Conservation (phyloP, 2,113 vertebrate species). For the Hippocampus comes region DNA sequence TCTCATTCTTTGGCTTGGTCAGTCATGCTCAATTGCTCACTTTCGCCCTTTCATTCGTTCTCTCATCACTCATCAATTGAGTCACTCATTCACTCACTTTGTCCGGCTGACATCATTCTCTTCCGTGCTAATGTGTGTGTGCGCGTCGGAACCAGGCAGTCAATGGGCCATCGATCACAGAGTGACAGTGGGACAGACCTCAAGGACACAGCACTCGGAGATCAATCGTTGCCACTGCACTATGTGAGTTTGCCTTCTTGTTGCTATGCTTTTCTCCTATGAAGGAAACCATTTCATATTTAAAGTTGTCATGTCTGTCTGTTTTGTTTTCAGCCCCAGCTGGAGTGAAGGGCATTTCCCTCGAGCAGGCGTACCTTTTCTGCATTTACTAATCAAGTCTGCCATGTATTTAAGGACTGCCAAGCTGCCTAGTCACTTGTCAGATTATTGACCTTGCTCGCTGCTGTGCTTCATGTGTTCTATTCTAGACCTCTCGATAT, state of each 20-base stretch:
- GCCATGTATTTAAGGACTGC: too few relatives aligned
- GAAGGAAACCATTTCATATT: slow-evolving; percentile 23
- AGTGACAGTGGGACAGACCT: slow-evolving; percentile 60
- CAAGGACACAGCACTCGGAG: slow-evolving; percentile 61
- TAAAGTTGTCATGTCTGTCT: slow-evolving; percentile 1
- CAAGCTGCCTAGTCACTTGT: too few relatives aligned
- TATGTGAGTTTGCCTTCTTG: slow-evolving; percentile 23
- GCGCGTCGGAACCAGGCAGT: slow-evolving; percentile 30
- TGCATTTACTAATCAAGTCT: too few relatives aligned
- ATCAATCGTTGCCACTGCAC: slow-evolving; percentile 51
- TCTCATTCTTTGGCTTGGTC: too few relatives aligned
- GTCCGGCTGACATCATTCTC: neutral
- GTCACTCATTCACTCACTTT: neutral
- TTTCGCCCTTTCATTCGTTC: neutral
- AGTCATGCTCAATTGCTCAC: neutral
- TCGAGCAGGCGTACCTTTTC: too few relatives aligned
- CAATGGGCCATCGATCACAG: slow-evolving; percentile 64
- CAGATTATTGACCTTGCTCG: too few relatives aligned
- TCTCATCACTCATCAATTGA: neutral
- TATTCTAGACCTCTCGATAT: too few relatives aligned
- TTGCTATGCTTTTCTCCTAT: slow-evolving; percentile 24
- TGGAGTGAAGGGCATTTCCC: too few relatives aligned
- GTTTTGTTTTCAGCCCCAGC: too few relatives aligned
- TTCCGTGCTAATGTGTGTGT: slow-evolving; percentile 4
- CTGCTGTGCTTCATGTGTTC: too few relatives aligned